Percentiles rank a stretch among this genome's conserved stretches.
Conservation (phyloP, 2,113 vertebrate genomes). For the Pica pica region DNA sequence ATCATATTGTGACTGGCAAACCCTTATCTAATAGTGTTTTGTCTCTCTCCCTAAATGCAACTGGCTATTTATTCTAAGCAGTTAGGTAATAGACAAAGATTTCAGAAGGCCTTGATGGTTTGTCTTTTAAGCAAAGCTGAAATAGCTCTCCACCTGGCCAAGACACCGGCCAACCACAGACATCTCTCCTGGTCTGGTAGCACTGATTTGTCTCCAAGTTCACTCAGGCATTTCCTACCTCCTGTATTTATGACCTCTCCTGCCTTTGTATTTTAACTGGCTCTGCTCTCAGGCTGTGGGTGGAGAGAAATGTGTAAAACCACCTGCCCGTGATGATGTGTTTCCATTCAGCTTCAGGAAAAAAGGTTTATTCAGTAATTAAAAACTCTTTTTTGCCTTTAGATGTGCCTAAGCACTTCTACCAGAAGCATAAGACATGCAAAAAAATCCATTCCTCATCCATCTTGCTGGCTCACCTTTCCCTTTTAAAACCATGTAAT, state of each 20-base stretch:
- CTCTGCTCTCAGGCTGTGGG: conserved; percentile 19
- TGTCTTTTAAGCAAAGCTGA: conserved; percentile 6
- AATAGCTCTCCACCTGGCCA: conserved; percentile 42
- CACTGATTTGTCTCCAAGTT: conserved; percentile 34
- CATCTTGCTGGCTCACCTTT: neutral
- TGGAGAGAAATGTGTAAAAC: conserved; percentile 41
- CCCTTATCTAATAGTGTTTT: neutral
- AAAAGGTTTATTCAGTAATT: conserved; percentile 22
- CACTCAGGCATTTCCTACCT: conserved; percentile 43
- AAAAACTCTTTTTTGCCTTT: neutral
- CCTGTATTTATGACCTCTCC: conserved; percentile 53
- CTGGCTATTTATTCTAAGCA: neutral
- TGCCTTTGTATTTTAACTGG: conserved; percentile 47
- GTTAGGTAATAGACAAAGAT: neutral
- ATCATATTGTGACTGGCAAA: neutral
- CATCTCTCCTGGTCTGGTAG: conserved; percentile 6
- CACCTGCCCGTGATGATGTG: conserved; percentile 27
- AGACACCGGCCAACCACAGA: neutral
- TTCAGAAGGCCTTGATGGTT: neutral
- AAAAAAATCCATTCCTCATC: neutral
- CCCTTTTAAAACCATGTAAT: neutral
- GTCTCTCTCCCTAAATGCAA: neutral
- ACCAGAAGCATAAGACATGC: neutral
- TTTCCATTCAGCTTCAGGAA: conserved; percentile 43
- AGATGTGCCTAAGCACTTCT: neutral